phyloP scores from a whole-genome alignment of 2,113 vertebrate species.

The Campylomormyrus numenius region DNA sequence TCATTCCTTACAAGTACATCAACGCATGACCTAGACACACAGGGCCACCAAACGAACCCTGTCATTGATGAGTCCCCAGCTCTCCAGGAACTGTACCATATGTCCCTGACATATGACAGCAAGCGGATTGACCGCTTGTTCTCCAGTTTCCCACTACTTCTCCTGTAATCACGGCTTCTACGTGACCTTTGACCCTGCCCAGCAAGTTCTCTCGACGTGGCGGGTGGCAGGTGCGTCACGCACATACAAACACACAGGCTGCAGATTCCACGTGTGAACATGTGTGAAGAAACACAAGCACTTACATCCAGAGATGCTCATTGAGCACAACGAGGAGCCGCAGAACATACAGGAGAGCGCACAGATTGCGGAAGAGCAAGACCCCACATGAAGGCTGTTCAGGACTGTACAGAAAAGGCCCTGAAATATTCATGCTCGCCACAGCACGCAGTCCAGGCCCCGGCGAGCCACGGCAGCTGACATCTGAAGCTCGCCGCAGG shows the following conservation, averaged over 20 bases:
- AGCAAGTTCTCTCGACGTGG: neutral
- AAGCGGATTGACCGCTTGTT: neutral
- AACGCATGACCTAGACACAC: neutral
- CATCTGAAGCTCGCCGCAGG: neutral
- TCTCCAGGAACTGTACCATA: neutral
- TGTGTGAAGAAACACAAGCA: neutral
- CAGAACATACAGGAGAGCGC: neutral
- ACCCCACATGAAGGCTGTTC: neutral
- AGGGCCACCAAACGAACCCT: neutral
- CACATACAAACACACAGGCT: neutral
- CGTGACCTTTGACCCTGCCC: neutral
- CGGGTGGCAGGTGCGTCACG: neutral
- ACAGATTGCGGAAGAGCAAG: neutral
- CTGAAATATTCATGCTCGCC: constrained; percentile 9
- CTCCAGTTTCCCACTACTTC: neutral
- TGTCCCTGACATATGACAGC: neutral
- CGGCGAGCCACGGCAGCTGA: neutral
- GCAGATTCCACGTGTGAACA: neutral
- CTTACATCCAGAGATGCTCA: neutral
- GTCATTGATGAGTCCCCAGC: neutral
- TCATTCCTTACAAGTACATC: neutral
- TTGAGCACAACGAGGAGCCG: neutral
- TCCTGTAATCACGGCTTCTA: neutral
- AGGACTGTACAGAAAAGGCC: neutral
- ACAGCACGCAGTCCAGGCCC: neutral